These are phyloP conservation scores for Ctenopoma kingsleyae DNA, from an alignment of 2,797 vertebrate species.

Conservation along the genomic window DNA sequence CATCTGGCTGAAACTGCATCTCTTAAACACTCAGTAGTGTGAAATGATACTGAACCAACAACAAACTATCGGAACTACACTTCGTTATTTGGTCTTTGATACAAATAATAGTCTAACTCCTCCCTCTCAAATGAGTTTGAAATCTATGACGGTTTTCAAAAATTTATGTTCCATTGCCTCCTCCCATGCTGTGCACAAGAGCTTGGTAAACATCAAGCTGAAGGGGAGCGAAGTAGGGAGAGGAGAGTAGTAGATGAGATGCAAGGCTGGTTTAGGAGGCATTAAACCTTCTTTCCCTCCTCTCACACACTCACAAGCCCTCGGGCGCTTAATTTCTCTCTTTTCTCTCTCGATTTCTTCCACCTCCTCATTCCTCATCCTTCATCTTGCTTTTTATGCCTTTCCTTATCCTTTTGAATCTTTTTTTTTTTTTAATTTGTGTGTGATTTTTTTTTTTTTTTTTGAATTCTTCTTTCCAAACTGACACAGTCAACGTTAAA, in stretches of 20 bases:
- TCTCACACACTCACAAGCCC: conserved; percentile 30
- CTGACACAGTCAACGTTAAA: background rate
- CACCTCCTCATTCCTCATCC: conserved; percentile 1
- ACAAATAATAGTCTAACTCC: conserved; percentile 49
- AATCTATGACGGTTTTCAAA: conserved; percentile 62
- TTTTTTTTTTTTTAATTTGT: conserved; percentile 4
- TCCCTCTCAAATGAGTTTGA: conserved; percentile 52
- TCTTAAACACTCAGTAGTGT: conserved; percentile 23
- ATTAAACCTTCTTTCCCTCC: conserved; percentile 37
- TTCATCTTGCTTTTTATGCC: conserved; percentile 15
- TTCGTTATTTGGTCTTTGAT: conserved; percentile 56
- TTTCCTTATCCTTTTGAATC: background rate
- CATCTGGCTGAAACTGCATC: conserved; percentile 19
- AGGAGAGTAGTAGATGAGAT: conserved; percentile 53
- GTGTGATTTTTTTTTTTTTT: background rate
- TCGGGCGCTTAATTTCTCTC: conserved; percentile 13
- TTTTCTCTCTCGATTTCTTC: conserved; percentile 22
- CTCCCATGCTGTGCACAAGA: conserved; percentile 57
- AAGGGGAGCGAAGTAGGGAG: conserved; percentile 39
- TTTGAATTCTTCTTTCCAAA: background rate
- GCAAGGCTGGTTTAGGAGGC: conserved; percentile 35
- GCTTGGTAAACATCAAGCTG: conserved; percentile 72
- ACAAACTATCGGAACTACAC: conserved; percentile 15
- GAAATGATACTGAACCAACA: conserved; percentile 46
- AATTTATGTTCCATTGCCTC: conserved; percentile 59